Evolutionary conservation across 2,113 vertebrate genomes (phyloP).

Genomic region (Festucalex cinctus): DNA sequence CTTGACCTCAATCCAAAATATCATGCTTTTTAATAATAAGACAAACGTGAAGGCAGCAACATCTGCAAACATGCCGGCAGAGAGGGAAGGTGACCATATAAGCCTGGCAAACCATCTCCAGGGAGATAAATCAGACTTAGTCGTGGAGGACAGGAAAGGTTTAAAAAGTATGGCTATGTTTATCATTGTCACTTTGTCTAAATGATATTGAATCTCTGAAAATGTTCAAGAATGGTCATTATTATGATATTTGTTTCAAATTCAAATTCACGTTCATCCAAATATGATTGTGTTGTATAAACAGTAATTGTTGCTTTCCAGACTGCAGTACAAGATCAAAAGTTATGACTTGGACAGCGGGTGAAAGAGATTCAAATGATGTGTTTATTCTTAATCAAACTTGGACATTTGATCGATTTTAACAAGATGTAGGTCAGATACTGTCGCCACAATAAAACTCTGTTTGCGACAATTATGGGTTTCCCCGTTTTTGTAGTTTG

Average conservation of each 20-base stretch:
- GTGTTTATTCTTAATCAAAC: neutral
- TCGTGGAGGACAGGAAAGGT: neutral
- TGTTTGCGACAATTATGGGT: neutral
- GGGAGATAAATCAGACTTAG: neutral
- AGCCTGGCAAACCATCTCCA: neutral
- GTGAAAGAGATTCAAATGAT: neutral
- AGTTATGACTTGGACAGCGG: neutral
- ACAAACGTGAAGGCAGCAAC: neutral
- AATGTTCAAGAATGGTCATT: neutral
- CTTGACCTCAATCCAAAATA: neutral
- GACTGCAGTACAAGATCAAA: neutral
- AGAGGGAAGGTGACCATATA: neutral
- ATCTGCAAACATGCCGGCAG: neutral
- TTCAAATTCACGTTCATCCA: too few relatives aligned
- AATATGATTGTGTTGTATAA: too few relatives aligned
- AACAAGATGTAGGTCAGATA: neutral
- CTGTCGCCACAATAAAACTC: neutral
- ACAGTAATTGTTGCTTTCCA: neutral
- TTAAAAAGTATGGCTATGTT: neutral
- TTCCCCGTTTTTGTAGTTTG: neutral
- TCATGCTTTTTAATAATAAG: neutral
- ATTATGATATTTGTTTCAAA: too few relatives aligned
- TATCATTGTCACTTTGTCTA: neutral
- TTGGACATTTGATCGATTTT: neutral
- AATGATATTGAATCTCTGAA: neutral